Conservation (phyloP, 2,113 vertebrate genomes). For the Sterrhoptilus dennistouni region DNA sequence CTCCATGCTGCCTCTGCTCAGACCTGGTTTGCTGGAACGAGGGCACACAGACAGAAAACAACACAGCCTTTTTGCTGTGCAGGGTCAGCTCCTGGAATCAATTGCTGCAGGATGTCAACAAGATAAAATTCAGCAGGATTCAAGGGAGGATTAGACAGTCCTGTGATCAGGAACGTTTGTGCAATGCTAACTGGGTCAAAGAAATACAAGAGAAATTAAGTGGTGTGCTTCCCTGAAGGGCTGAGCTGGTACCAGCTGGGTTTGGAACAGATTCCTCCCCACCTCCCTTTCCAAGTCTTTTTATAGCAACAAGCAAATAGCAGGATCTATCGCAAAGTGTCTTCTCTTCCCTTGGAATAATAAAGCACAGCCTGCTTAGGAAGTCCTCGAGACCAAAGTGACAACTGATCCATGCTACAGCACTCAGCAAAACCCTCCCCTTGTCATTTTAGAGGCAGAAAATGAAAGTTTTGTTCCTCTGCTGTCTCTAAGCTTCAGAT, state of each 20-base stretch:
- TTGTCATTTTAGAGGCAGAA: not conserved
- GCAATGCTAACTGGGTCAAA: conserved; percentile 58
- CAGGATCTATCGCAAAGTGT: not conserved
- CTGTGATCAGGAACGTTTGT: conserved; percentile 35
- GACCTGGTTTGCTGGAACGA: not conserved
- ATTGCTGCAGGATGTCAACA: conserved; percentile 29
- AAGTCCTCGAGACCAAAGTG: not conserved
- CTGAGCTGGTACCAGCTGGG: conserved; percentile 33
- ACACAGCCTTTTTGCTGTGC: not conserved
- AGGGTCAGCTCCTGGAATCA: conserved; percentile 14
- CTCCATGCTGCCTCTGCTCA: not conserved
- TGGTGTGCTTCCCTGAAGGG: not conserved
- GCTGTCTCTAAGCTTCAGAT: not conserved
- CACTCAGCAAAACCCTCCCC: fast-evolving
- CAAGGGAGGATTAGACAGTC: conserved; percentile 36
- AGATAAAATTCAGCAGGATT: conserved; percentile 26
- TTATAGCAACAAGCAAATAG: conserved; percentile 13
- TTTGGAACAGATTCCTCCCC: not conserved
- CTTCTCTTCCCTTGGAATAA: not conserved
- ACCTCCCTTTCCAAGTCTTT: not conserved
- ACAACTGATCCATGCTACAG: not conserved
- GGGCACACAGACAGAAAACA: not conserved
- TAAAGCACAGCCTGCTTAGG: not conserved
- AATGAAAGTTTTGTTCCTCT: not conserved
- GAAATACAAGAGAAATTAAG: conserved; percentile 39